Conservation (phyloP, 2,888 invertebrate species). For the Charanyca ferruginea region DNA sequence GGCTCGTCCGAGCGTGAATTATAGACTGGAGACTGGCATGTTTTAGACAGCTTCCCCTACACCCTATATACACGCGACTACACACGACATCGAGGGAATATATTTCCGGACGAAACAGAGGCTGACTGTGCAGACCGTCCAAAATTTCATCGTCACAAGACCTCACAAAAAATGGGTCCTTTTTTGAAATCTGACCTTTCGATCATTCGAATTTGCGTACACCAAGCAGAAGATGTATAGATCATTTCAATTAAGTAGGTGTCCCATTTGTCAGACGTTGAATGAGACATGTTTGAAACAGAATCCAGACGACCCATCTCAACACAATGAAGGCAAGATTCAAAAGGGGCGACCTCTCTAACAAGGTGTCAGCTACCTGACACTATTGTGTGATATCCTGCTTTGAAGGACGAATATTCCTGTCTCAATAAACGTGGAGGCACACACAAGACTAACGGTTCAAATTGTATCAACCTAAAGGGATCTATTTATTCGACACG, state of each 20-base stretch:
- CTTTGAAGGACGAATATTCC: conserved; percentile 84
- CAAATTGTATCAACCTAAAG: conserved; percentile 68
- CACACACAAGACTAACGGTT: conserved; percentile 62
- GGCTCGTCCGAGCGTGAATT: conserved; percentile 77
- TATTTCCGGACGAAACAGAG: conserved; percentile 57
- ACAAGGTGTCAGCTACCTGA: conserved; percentile 89
- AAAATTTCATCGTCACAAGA: conserved; percentile 25
- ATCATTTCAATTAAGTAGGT: conserved; percentile 80
- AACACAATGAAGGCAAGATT: conserved; percentile 83
- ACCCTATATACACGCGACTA: conserved; percentile 68
- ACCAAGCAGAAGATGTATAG: conserved; percentile 49
- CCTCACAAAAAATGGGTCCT: conserved; percentile 31
- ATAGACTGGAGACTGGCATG: conserved; percentile 76
- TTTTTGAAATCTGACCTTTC: conserved; percentile 37
- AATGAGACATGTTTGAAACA: conserved; percentile 82
- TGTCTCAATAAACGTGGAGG: conserved; percentile 79
- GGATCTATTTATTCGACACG: conserved; percentile 71
- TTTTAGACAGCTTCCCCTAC: conserved; percentile 74
- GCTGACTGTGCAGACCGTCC: conserved; percentile 36
- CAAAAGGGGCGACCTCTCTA: conserved; percentile 83
- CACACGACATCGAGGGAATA: conserved; percentile 62
- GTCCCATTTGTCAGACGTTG: conserved; percentile 75
- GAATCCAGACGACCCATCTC: conserved; percentile 82
- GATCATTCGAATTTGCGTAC: conserved; percentile 35
- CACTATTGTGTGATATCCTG: conserved; percentile 84